phyloP scores from a whole-genome alignment of 2,888 invertebrate genomes.

The Onchidella celtica region DNA sequence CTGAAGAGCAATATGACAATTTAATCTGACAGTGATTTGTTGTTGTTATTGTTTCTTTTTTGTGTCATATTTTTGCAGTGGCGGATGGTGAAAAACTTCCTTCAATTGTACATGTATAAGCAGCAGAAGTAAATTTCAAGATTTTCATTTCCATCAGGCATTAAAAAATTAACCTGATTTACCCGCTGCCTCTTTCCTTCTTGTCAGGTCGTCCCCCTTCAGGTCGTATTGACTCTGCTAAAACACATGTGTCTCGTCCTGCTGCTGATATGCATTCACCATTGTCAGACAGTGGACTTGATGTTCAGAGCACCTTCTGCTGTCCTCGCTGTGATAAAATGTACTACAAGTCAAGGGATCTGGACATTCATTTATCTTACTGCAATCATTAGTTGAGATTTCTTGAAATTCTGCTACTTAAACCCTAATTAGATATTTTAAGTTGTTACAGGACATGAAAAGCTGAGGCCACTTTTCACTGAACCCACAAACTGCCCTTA shows the following conservation, averaged over 20 bases:
- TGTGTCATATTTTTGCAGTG: not conserved
- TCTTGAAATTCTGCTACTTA: too few relatives aligned
- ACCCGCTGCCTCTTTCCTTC: not conserved
- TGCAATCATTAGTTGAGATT: conserved; percentile 59
- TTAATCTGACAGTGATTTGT: not conserved
- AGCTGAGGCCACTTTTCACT: too few relatives aligned
- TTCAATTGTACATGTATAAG: too few relatives aligned
- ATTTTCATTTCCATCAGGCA: not conserved
- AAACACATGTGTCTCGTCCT: not conserved
- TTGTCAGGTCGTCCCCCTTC: conserved; percentile 6
- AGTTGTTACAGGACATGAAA: too few relatives aligned
- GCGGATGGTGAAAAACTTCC: too few relatives aligned
- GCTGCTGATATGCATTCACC: not conserved
- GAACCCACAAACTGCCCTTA: too few relatives aligned
- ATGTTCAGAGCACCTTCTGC: conserved; percentile 58
- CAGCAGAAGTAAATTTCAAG: not conserved
- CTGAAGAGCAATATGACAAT: not conserved
- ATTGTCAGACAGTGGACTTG: not conserved
- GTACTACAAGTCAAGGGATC: conserved; percentile 70
- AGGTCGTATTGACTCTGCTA: not conserved
- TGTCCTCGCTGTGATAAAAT: conserved; percentile 77
- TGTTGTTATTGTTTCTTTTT: not conserved
- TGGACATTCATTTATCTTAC: conserved; percentile 77
- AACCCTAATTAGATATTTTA: too few relatives aligned
- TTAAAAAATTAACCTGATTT: not conserved